phyloP scores from a whole-genome alignment of 2,113 vertebrate genomes.

The Nibea coibor region DNA sequence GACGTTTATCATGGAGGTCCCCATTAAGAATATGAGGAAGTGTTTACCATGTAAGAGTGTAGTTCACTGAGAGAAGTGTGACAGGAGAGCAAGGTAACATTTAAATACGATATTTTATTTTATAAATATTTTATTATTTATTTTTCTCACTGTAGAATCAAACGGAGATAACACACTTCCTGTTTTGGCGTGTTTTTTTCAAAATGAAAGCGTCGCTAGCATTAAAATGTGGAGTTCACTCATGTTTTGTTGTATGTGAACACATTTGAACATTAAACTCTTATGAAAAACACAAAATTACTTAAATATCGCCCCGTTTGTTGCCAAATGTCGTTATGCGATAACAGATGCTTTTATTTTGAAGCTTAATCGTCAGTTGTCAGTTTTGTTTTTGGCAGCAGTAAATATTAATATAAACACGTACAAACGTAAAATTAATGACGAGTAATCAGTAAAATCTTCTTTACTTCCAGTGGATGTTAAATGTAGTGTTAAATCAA shows the following conservation, averaged over 20 bases:
- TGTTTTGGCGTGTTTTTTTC: not conserved
- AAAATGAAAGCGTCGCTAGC: not conserved
- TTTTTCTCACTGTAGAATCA: not conserved
- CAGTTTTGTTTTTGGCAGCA: not conserved
- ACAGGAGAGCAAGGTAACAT: slow-evolving; percentile 8
- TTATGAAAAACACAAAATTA: not conserved
- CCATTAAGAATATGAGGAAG: slow-evolving; percentile 7
- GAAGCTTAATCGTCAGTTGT: not conserved
- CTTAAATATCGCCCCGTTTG: not conserved
- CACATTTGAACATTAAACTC: not conserved
- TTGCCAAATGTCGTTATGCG: not conserved
- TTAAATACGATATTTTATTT: not conserved
- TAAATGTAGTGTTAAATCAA: too few species aligned
- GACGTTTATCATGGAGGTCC: not conserved
- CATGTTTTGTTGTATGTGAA: not conserved
- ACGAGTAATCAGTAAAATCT: too few species aligned
- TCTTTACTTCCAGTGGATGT: not conserved
- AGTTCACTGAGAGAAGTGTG: not conserved
- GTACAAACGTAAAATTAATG: not conserved
- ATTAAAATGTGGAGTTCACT: not conserved
- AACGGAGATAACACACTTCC: not conserved
- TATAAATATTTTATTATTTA: not conserved
- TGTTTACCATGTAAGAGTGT: not conserved
- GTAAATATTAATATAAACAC: not conserved
- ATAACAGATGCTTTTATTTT: slow-evolving; percentile 39